A percentile compares a stretch with the other conserved stretches of the same genome.
Conservation (phyloP, 1,140 invertebrate genomes). For the Trypoxylus dichotomus region DNA sequence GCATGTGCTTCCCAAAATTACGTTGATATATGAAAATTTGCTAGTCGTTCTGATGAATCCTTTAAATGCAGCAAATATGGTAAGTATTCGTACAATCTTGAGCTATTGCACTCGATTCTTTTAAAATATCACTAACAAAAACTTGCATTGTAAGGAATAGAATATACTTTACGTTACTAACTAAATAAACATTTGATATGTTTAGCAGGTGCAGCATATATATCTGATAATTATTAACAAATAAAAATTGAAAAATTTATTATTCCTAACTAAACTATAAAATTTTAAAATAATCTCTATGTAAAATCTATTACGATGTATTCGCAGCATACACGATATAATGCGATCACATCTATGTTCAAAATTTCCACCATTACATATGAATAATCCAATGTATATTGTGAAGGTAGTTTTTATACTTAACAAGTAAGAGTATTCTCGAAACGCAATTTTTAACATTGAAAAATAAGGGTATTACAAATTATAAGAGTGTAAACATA, state of each 20-base stretch:
- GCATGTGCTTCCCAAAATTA: too few relatives aligned
- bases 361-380: slow-evolving; percentile 19
- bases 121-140: too few relatives aligned
- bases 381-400: background rate
- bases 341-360: background rate
- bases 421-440: too few relatives aligned
- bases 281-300: slow-evolving; percentile 30
- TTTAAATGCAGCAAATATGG: slow-evolving; percentile 28
- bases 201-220: slow-evolving; percentile 38
- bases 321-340: background rate
- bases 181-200: slow-evolving; percentile 42
- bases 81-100: too few relatives aligned
- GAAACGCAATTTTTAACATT: too few relatives aligned
- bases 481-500: too few relatives aligned
- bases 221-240: slow-evolving; percentile 26
- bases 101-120: too few relatives aligned
- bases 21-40: too few relatives aligned
- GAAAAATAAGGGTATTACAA: too few relatives aligned
- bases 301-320: slow-evolving; percentile 21
- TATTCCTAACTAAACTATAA: slow-evolving; percentile 33
- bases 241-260: slow-evolving; percentile 32
- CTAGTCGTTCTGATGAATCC: too few relatives aligned
- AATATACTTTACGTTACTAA: background rate
- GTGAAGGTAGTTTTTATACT: background rate
- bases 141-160: too few relatives aligned